These are phyloP conservation scores for Geococcyx californianus DNA, from an alignment of 2,113 vertebrate species.

Conservation along the genomic window DNA sequence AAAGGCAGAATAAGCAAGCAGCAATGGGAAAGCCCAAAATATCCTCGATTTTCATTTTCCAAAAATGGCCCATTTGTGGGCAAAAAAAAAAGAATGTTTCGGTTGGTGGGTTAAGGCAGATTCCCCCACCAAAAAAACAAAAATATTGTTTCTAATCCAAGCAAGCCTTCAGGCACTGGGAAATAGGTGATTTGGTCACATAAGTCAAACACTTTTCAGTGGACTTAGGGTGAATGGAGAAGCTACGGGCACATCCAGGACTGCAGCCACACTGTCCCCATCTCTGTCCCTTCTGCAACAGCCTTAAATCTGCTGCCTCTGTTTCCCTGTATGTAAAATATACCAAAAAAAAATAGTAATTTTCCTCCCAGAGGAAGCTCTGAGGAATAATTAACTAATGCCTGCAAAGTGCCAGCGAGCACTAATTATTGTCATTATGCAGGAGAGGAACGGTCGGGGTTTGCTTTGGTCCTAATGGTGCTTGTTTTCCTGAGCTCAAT, in stretches of 20 bases:
- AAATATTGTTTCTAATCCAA: background rate
- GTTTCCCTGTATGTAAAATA: background rate
- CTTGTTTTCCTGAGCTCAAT: background rate
- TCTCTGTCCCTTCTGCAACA: background rate
- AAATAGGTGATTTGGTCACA: background rate
- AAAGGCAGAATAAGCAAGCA: background rate
- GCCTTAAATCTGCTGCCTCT: background rate
- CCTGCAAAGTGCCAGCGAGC: background rate
- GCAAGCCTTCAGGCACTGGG: background rate
- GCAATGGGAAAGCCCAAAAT: constrained; percentile 1
- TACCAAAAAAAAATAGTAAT: background rate
- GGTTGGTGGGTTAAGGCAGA: background rate
- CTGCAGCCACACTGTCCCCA: background rate
- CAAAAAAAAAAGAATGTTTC: background rate
- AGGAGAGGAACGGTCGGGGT: background rate
- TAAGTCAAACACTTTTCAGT: accelerated
- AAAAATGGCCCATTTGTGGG: constrained; percentile 10
- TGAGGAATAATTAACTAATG: constrained; percentile 28
- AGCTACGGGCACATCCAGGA: background rate
- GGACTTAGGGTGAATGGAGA: background rate
- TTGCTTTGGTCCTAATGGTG: constrained; percentile 25
- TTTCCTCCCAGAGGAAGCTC: background rate
- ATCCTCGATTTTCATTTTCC: constrained; percentile 22
- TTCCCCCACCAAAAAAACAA: background rate
- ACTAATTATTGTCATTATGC: constrained; percentile 49